These are phyloP conservation scores for Columba guinea DNA, from an alignment of 2,797 vertebrate species.

Conservation along the genomic window DNA sequence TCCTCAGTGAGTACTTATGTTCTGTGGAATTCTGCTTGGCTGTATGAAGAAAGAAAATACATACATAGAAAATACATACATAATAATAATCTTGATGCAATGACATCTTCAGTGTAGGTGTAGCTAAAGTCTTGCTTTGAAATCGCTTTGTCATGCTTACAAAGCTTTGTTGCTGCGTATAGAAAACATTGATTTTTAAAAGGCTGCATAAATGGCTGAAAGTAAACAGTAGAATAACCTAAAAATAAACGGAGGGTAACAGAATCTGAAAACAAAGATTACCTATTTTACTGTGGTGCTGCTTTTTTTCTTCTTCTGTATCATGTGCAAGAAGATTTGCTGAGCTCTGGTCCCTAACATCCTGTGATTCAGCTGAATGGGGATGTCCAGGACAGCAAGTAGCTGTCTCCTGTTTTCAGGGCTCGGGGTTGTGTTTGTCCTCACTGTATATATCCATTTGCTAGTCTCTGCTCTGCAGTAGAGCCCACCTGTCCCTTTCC, in stretches of 20 bases:
- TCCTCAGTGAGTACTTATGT: not conserved
- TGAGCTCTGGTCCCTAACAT: not conserved
- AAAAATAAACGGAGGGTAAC: not conserved
- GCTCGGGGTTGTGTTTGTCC: slow-evolving; percentile 1
- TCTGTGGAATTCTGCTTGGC: not conserved
- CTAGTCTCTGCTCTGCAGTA: not conserved
- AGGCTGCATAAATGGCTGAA: slow-evolving; percentile 17
- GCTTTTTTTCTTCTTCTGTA: not conserved
- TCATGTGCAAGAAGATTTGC: slow-evolving; percentile 40
- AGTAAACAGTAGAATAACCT: slow-evolving; percentile 14
- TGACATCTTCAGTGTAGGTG: not conserved
- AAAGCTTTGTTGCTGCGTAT: slow-evolving; percentile 36
- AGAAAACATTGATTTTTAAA: slow-evolving; percentile 30
- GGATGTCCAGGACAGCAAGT: slow-evolving; percentile 58
- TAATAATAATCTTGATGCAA: not conserved
- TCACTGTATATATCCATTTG: not conserved
- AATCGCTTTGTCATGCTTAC: not conserved
- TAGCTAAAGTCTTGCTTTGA: slow-evolving; percentile 14
- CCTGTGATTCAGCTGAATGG: slow-evolving; percentile 26
- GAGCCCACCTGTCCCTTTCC: slow-evolving; percentile 25
- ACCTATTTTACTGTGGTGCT: not conserved
- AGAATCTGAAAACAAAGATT: not conserved
- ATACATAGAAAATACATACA: not conserved
- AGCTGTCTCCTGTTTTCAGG: slow-evolving; percentile 48
- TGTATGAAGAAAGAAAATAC: not conserved